Percentiles rank a stretch among this genome's conserved stretches.
These are phyloP conservation scores for Brachionus asplanchnoidis DNA, from an alignment of 1,140 invertebrate species.

Conservation along the genomic window DNA sequence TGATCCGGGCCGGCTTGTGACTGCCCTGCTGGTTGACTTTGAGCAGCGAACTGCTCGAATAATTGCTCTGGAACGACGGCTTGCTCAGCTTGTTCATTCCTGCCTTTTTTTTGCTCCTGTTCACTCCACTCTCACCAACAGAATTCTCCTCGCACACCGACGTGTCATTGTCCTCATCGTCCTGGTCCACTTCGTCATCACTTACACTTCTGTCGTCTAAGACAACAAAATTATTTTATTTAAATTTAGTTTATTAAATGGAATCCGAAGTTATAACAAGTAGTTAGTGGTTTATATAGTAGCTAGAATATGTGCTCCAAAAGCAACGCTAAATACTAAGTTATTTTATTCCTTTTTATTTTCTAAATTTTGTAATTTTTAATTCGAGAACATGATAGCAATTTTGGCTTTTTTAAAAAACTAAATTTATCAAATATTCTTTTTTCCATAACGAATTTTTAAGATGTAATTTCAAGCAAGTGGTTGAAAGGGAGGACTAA, in stretches of 20 bases:
- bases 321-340: no score
- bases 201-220: background rate
- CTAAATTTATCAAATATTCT: no score
- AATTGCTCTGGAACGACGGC: background rate
- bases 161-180: constrained; percentile 21
- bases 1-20: constrained; percentile 84
- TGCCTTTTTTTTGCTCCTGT: background rate
- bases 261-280: no score
- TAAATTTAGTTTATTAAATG: background rate
- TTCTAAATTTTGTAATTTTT: no score
- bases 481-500: no score
- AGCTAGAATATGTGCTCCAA: no score
- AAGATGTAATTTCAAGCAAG: no score
- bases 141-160: constrained; percentile 39
- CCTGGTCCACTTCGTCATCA: constrained; percentile 30
- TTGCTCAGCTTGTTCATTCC: background rate
- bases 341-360: no score
- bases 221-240: background rate
- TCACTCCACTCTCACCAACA: background rate
- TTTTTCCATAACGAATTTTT: no score
- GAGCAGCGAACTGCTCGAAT: background rate
- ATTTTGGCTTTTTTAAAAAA: no score
- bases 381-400: no score
- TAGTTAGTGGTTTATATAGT: no score
- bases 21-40: background rate